Conservation (phyloP, 2,113 vertebrate species). For the Muntiacus reevesi region DNA sequence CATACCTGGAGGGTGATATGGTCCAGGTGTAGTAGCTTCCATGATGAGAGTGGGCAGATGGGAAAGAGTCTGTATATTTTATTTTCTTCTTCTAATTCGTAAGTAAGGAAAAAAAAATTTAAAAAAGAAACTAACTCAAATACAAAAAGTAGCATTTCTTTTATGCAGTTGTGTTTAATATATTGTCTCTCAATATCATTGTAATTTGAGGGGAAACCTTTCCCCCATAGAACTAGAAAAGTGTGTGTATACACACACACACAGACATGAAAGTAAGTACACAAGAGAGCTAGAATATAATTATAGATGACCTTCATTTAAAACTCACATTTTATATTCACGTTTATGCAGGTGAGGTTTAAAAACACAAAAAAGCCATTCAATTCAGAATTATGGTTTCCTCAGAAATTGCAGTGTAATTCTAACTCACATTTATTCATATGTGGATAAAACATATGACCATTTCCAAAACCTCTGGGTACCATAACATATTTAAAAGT, state of each 20-base stretch:
- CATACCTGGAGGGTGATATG: background rate
- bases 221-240: background rate
- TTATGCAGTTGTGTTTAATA: background rate
- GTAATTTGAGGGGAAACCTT: background rate
- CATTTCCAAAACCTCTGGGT: slow-evolving; percentile 59
- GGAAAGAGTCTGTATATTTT: background rate
- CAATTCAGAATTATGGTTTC: slow-evolving; percentile 55
- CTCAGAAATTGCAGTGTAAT: slow-evolving; percentile 45
- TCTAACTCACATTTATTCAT: slow-evolving; percentile 51
- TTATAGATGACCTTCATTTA: slow-evolving; percentile 18
- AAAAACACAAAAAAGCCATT: slow-evolving; percentile 44
- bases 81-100: slow-evolving; percentile 21
- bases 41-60: background rate
- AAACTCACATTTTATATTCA: slow-evolving; percentile 25
- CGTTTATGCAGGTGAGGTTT: slow-evolving; percentile 39
- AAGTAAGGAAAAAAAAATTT: background rate
- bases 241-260: background rate
- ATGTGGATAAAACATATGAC: slow-evolving; percentile 56
- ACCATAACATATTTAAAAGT: slow-evolving; percentile 64
- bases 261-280: background rate
- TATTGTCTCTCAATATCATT: background rate
- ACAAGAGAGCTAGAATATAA: background rate
- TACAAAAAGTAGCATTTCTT: background rate
- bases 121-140: background rate
- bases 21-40: background rate